Conservation (phyloP, 2,797 vertebrate genomes). For the Chelmon rostratus region DNA sequence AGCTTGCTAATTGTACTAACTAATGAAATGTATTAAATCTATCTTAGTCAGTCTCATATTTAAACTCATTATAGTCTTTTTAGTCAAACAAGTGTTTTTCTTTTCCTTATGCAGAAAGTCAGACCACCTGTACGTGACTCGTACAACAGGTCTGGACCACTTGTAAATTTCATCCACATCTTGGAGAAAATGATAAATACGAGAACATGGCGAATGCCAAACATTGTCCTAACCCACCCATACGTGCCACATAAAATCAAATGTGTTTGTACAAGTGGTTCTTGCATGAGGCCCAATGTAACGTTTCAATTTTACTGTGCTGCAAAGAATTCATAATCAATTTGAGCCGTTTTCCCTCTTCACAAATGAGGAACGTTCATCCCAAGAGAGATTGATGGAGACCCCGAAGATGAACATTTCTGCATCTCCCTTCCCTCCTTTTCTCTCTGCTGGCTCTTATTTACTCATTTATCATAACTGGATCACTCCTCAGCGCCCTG, state of each 20-base stretch:
- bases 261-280: background rate
- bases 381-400: background rate
- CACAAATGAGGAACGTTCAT: background rate
- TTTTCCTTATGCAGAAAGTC: too few relatives aligned
- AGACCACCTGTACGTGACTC: background rate
- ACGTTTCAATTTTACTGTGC: background rate
- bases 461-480: constrained; percentile 41
- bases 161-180: background rate
- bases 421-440: background rate
- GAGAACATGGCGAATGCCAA: background rate
- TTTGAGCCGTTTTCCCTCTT: background rate
- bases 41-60: too few relatives aligned
- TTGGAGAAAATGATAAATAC: background rate
- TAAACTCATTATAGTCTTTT: background rate
- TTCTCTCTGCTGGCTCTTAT: constrained; percentile 27
- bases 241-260: background rate
- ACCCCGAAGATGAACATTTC: background rate
- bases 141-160: background rate
- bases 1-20: too few relatives aligned
- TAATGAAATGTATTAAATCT: too few relatives aligned
- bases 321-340: background rate
- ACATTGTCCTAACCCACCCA: background rate
- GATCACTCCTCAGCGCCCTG: constrained; percentile 14
- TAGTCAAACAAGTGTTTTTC: background rate
- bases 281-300: background rate